Evolutionary conservation across 1,140 invertebrate genomes (phyloP), one percentile per base, ranked within the genome.

Genomic region (Ceratina australensis): DNA sequence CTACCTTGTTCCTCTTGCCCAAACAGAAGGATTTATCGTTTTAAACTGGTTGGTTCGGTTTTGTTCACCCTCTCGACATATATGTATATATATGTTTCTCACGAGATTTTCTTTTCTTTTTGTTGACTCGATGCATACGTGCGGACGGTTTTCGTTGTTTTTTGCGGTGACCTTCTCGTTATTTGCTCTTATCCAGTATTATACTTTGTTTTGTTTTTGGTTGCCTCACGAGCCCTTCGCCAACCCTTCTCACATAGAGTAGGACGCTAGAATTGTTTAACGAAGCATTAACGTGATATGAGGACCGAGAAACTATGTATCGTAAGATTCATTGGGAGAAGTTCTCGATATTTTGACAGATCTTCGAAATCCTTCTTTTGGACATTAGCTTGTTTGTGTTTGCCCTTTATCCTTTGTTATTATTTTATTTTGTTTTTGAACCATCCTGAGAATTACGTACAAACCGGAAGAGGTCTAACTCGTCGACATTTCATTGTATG

Each of bases 241-340:
- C 83, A 81, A 81, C 79, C 79, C 78, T 20, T 84, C 74, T 85
- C 64, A 85, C 76, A 82, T 85, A 85, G 84, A 85, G 61, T 85
- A 84, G 84, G 84, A 67, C 28, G 65, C 76, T 79, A 85, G 75
- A 79, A 3, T 85, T 85, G 84, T n/a, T 65, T 85, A 85, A 82
- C 74, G 66, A 85, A 59, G 20, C 18, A 81, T 85, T 79, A 85
- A 85, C 80, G 74, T 24, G 33, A 74, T n/a, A 20, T 78, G 64
- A 49, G 63, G 77, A 59, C 68, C 78, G 82, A 83, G 81, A 80
- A 81, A n/a, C n/a, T n/a, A n/a, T n/a, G n/a, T n/a, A 33, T 24
- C 42, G 15, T 18, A 10, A 5, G 42, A 24, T 42, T 26, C 16
- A n/a, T 65, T 65, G 10, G 50, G 50, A 73, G 24, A 65, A 54